Conservation (phyloP, 2,113 vertebrate genomes). For the Passer domesticus region DNA sequence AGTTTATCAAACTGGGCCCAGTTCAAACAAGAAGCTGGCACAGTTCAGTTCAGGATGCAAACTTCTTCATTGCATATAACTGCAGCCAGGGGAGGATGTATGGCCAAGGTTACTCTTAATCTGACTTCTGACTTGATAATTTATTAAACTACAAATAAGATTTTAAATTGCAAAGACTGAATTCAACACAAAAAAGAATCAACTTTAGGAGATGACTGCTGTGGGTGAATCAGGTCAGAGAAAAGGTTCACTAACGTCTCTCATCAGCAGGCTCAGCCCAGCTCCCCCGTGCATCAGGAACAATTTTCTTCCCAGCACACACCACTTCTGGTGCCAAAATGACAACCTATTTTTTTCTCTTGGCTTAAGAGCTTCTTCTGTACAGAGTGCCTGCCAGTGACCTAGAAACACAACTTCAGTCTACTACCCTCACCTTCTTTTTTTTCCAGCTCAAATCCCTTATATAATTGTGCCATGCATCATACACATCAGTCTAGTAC, state of each 20-base stretch:
- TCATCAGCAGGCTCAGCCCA: neutral
- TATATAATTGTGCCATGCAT: neutral
- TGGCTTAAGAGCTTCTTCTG: conserved; percentile 28
- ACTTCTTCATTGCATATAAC: neutral
- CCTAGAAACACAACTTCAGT: conserved; percentile 50
- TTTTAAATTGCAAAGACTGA: neutral
- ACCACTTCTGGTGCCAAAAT: neutral
- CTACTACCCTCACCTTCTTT: neutral
- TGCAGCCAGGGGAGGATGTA: neutral
- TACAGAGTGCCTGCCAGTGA: conserved; percentile 11
- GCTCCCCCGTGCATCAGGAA: neutral
- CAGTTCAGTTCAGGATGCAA: neutral
- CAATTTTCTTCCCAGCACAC: neutral
- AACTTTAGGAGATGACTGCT: neutral
- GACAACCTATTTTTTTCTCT: conserved; percentile 42
- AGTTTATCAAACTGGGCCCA: neutral
- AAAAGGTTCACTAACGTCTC: neutral
- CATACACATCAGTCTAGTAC: neutral
- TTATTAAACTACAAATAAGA: neutral
- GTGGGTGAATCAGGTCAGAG: neutral
- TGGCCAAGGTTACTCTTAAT: neutral
- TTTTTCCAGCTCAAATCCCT: neutral
- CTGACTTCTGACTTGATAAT: neutral
- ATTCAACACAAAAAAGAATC: neutral
- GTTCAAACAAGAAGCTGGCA: neutral